These are phyloP conservation scores for Sarcophaga caerulescens DNA, from an alignment of 2,888 invertebrate species.

Conservation along the genomic window DNA sequence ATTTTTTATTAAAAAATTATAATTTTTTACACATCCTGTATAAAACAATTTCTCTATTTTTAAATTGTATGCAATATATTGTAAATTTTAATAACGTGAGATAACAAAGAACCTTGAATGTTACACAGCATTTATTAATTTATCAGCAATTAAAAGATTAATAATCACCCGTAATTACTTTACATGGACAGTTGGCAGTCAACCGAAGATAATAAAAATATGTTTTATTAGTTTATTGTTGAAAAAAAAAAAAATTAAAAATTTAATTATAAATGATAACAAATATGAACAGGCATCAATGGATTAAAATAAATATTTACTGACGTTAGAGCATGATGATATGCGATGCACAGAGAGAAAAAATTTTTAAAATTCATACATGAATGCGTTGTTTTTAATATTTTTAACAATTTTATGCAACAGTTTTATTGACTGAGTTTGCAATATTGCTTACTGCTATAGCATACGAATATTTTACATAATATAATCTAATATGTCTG, in stretches of 20 bases:
- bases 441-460: too few relatives aligned
- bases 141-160: conserved; percentile 54
- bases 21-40: not conserved
- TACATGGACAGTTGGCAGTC: not conserved
- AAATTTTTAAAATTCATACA: too few relatives aligned
- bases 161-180: conserved; percentile 32
- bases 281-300: not conserved
- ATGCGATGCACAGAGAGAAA: too few relatives aligned
- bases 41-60: not conserved
- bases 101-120: conserved; percentile 14
- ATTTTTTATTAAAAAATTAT: too few relatives aligned
- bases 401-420: too few relatives aligned
- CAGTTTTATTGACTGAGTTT: too few relatives aligned
- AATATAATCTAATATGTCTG: too few relatives aligned
- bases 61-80: not conserved
- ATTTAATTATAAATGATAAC: not conserved
- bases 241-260: not conserved
- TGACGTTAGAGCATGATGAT: too few relatives aligned
- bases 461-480: too few relatives aligned
- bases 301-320: too few relatives aligned
- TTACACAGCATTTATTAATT: conserved; percentile 43
- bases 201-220: not conserved
- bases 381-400: too few relatives aligned
- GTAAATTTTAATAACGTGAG: not conserved
- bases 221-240: conserved; percentile 22